A percentile compares a stretch with the other conserved stretches of the same genome.
These are phyloP conservation scores for Platalea minor DNA, from an alignment of 2,797 vertebrate species.

Conservation along the genomic window DNA sequence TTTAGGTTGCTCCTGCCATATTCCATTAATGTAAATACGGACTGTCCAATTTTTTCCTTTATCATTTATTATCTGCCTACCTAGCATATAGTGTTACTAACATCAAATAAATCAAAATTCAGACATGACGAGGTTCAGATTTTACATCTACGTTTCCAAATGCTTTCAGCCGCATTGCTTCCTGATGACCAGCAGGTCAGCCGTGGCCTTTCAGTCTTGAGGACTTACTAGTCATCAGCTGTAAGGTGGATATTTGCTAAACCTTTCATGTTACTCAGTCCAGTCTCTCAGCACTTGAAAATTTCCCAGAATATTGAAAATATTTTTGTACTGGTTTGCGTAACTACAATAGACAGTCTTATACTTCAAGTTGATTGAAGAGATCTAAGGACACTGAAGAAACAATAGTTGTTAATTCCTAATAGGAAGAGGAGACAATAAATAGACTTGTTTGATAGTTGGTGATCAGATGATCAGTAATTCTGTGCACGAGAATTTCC, in stretches of 20 bases:
- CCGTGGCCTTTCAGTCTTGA: background rate
- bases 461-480: background rate
- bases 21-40: background rate
- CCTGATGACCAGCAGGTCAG: background rate
- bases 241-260: background rate
- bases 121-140: background rate
- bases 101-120: background rate
- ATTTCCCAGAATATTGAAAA: background rate
- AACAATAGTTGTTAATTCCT: background rate
- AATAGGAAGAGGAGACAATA: background rate
- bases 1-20: background rate
- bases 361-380: background rate
- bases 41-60: background rate
- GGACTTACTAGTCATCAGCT: background rate
- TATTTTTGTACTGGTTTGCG: background rate
- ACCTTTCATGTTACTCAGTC: background rate
- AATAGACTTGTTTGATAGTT: background rate
- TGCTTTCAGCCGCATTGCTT: background rate
- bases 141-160: background rate
- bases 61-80: background rate
- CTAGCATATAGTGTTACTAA: background rate
- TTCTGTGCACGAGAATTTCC: background rate
- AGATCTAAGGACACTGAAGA: background rate
- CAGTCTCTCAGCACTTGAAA: background rate
- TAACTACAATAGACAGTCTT: background rate